phyloP scores from a whole-genome alignment of 2,113 vertebrate genomes.

The Cheirogaleus medius region DNA sequence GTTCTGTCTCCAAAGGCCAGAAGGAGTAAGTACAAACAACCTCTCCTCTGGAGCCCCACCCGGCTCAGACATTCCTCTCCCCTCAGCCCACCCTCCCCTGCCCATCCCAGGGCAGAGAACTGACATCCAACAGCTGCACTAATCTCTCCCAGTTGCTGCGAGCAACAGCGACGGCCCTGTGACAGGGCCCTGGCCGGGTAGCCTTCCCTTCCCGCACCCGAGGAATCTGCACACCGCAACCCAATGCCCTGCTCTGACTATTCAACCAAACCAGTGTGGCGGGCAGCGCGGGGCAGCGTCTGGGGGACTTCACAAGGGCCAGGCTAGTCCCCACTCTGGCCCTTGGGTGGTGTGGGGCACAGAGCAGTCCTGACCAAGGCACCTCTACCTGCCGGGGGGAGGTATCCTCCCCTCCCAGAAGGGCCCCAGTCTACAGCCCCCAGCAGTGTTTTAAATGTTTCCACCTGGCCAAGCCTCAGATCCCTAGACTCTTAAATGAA shows the following conservation, averaged over 20 bases:
- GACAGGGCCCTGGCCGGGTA: neutral
- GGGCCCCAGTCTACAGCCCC: neutral
- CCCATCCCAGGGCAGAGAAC: conserved; percentile 72
- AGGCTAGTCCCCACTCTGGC: neutral
- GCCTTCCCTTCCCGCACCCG: neutral
- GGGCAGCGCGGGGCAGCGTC: neutral
- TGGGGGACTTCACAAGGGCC: accelerated
- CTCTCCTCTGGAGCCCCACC: conserved; percentile 75
- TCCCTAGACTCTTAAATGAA: neutral
- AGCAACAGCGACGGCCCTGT: conserved; percentile 60
- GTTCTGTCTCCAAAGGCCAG: conserved; percentile 35
- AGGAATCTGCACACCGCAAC: neutral
- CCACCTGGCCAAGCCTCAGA: neutral
- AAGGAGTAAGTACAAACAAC: conserved; percentile 66
- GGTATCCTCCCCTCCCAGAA: accelerated
- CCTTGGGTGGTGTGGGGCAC: neutral
- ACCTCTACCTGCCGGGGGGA: neutral
- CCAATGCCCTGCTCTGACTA: neutral
- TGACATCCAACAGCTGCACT: conserved; percentile 85
- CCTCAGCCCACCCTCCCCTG: conserved; percentile 72
- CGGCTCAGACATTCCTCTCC: conserved; percentile 76
- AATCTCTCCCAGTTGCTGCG: conserved; percentile 82
- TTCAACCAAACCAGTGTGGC: neutral
- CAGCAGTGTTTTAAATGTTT: neutral
- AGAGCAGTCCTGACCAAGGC: neutral